These are phyloP conservation scores for Peromyscus eremicus DNA, from an alignment of 2,797 vertebrate genomes.

Conservation along the genomic window DNA sequence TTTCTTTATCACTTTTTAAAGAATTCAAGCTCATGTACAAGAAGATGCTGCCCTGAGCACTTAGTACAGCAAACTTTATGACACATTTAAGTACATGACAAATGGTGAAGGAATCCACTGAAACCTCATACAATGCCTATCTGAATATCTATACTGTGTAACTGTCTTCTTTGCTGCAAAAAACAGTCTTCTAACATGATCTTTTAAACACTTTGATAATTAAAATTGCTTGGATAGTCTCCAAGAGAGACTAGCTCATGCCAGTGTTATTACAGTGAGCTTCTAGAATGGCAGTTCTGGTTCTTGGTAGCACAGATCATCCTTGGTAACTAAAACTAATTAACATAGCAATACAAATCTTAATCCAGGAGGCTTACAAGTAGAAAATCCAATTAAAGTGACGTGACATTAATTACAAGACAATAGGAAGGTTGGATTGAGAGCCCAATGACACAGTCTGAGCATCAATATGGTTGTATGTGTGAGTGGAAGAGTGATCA, in stretches of 20 bases:
- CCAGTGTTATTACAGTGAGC: conserved; percentile 54
- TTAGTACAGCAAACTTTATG: not conserved
- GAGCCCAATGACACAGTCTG: not conserved
- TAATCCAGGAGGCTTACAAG: conserved; percentile 75
- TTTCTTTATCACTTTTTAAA: not conserved
- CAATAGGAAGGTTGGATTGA: conserved; percentile 49
- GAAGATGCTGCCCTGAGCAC: not conserved
- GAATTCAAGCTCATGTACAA: not conserved
- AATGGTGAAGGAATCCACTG: not conserved
- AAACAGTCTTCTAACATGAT: conserved; percentile 66
- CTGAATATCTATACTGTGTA: not conserved
- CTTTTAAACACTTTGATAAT: conserved; percentile 75
- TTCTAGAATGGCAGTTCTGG: conserved; percentile 63
- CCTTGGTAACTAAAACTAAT: conserved; percentile 74
- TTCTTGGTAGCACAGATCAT: conserved; percentile 61
- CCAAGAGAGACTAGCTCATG: conserved; percentile 70
- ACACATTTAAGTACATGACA: not conserved
- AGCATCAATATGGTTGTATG: not conserved
- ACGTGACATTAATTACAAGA: conserved; percentile 72
- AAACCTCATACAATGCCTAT: conserved; percentile 21
- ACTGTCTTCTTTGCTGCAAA: not conserved
- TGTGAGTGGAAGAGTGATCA: not conserved
- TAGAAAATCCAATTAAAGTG: conserved; percentile 68
- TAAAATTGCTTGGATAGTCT: conserved; percentile 76
- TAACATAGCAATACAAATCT: conserved; percentile 64